Evolutionary conservation across 2,888 invertebrate genomes (phyloP), one percentile per base, ranked within the genome.

Genomic region (Oxystoma pomonae): DNA sequence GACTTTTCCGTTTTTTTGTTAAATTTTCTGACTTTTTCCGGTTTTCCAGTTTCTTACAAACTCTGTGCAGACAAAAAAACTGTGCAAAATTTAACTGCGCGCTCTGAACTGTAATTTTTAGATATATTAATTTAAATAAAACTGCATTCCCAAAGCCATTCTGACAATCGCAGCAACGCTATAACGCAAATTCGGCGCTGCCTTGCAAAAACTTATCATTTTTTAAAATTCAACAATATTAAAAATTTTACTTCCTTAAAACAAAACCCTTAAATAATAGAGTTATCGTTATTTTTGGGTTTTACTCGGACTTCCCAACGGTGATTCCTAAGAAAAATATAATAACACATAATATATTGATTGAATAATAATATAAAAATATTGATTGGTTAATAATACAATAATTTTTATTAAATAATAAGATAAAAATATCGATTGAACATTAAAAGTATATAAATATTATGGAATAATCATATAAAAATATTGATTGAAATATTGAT

Each of bases 271-370:
- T 35, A 12, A 35, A 35, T 35, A 35, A 35, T 7, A 35, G 12
- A 35, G 35, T 7, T 35, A 35, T 12, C 12, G 35, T 35, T 75
- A 74, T 71, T 75, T 75, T 61, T 75, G 75, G 22, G 68, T 63
- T 68, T 73, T 75, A 63, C 74, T 76, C 21, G 76, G 76, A 65
- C 76, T 76, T 69, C 71, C 70, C 65, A 69, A 66, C 22, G 76
- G 75, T 58, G 76, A 76, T 65, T 76, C 76, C 76, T 76, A 67
- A 20, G 73, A 73, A 12, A 62, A 67, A 68, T 62, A 67, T 57
- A 18, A 17, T 7, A 35, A 12, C 3, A 35, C 12, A 35, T 7
- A 35, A 35, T 7, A 35, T 35, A 35, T 35, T 35, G 35, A 35
- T 35, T 35, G 12, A 35, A 35, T 35, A 35, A 35, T n/a, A n/a